Evolutionary conservation across 2,113 vertebrate species (phyloP), one percentile per base, ranked within the genome.

Genomic region (Hydrochoerus hydrochaeris): DNA sequence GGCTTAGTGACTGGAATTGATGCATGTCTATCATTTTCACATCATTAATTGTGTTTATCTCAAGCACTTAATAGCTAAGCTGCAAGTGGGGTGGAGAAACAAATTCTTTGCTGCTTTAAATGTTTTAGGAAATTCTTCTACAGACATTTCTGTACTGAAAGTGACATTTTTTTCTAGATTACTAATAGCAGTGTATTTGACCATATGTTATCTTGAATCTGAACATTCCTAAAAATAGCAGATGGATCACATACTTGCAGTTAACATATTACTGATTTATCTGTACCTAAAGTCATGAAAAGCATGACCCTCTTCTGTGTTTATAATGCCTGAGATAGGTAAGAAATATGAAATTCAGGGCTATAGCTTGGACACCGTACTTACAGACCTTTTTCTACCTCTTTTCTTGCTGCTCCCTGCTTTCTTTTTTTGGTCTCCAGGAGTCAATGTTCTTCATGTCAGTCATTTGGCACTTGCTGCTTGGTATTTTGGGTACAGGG

Each of bases 41-140:
- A 93, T 95, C 90, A 95, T 98, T 98, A 98, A 98, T 98, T 98
- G 95, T 95, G 95, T 97, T 98, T 98, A 95, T 98, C 11, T 7
- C 95, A 95, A 97, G 71, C 12, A 19, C 57, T 95, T 97, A 88
- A 97, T 96, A 95, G 93, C n/a, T 89, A 97, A 95, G 54, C 83
- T 49, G 0, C 85, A 97, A 97, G 80, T 92, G 49, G 49, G 82
- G 38, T 32, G 7, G 35, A 58, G 62, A 94, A 92, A 78, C 93
- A 97, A 94, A 97, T 97, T 96, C 69, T 98, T 98, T 81, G 46
- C 41, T 38, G 62, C 49, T 92, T 90, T 97, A 91, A 97, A 88
- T 92, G 54, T 54, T 84, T 17, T 86, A 97, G 87, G 92, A 95
- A 96, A 82, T 97, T 98, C 97, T 96, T 85, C n/a, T 78, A 49